Conservation (phyloP, 2,113 vertebrate species). For the Lycocorax pyrrhopterus region DNA sequence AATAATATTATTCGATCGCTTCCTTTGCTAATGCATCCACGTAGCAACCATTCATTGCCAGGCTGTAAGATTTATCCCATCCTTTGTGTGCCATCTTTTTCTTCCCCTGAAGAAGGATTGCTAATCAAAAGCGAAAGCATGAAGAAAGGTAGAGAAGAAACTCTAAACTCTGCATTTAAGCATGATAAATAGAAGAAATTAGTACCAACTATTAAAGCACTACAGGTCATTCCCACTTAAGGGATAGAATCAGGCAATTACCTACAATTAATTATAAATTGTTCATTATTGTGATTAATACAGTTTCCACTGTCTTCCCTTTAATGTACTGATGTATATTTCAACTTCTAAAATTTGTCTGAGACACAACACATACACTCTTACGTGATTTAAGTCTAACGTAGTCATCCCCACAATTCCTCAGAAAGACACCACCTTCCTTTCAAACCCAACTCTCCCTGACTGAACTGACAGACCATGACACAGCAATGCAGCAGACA, state of each 20-base stretch:
- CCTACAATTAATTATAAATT: background rate
- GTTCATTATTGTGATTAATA: background rate
- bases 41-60: background rate
- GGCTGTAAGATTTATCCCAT: background rate
- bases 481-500: background rate
- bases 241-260: background rate
- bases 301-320: background rate
- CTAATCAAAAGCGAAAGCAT: background rate
- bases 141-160: background rate
- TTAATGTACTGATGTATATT: background rate
- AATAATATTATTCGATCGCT: background rate
- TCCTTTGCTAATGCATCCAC: background rate
- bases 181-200: background rate
- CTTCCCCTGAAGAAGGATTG: background rate
- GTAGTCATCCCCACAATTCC: accelerated
- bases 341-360: background rate
- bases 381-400: background rate
- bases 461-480: background rate
- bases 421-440: background rate
- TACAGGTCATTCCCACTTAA: background rate
- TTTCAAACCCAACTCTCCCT: background rate
- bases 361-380: background rate
- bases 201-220: background rate
- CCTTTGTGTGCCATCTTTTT: background rate
- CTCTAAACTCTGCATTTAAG: background rate